Conservation (phyloP, 1,140 invertebrate genomes). For the Drosophila bipectinata region DNA sequence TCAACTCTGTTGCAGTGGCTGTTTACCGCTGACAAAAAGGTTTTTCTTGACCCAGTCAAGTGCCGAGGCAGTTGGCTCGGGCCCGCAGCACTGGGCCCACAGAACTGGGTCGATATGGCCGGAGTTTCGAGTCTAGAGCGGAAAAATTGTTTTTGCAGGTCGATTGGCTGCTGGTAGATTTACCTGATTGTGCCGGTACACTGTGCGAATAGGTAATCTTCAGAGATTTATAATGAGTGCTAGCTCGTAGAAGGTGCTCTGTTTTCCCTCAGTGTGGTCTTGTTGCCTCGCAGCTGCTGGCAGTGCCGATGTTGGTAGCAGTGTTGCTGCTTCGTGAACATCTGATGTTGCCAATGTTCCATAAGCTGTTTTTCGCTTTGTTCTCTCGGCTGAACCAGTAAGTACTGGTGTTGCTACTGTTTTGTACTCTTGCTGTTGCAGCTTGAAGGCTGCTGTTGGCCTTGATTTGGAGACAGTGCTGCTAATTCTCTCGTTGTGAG, state of each 20-base stretch:
- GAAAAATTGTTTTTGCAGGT: slow-evolving; percentile 7
- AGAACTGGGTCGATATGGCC: slow-evolving; percentile 56
- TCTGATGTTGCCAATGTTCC: slow-evolving; percentile 30
- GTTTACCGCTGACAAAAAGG: slow-evolving; percentile 78
- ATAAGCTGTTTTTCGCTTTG: slow-evolving; percentile 23
- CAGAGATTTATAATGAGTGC: no score
- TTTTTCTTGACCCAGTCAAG: slow-evolving; percentile 78
- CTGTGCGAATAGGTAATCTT: background rate
- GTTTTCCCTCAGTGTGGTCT: background rate
- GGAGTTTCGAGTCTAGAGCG: slow-evolving; percentile 11
- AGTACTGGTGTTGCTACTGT: slow-evolving; percentile 12
- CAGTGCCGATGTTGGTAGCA: slow-evolving; percentile 15
- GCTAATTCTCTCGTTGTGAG: slow-evolving; percentile 25
- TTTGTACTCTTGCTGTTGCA: slow-evolving; percentile 11
- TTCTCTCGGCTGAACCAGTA: background rate
- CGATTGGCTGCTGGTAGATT: background rate
- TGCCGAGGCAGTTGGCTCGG: slow-evolving; percentile 22
- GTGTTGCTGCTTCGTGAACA: slow-evolving; percentile 33
- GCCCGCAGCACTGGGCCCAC: slow-evolving; percentile 14
- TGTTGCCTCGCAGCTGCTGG: slow-evolving; percentile 14
- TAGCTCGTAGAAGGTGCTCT: background rate
- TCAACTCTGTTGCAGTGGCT: slow-evolving; percentile 62
- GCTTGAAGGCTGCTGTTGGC: slow-evolving; percentile 2
- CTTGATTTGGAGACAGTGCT: slow-evolving; percentile 20
- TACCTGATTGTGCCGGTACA: slow-evolving; percentile 1